Conservation (phyloP, 2,113 vertebrate species). For the Phylloscopus trochiloides region DNA sequence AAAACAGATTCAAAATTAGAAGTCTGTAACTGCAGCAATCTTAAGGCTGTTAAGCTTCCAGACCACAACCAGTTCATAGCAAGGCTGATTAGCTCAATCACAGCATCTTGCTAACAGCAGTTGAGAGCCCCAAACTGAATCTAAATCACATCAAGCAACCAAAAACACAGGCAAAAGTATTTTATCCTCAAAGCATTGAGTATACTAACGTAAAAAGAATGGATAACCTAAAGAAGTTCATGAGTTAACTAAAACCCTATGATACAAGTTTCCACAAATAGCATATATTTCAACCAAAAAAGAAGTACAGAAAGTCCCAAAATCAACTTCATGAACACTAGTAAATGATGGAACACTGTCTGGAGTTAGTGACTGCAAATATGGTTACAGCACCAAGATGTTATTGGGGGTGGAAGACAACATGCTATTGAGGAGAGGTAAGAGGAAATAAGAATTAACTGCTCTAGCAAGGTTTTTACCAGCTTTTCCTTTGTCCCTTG, state of each 20-base stretch:
- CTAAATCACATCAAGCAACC: not conserved
- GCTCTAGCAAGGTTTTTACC: not conserved
- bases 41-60: not conserved
- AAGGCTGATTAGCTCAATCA: slow-evolving; percentile 5
- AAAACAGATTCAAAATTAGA: not conserved
- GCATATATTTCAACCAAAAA: not conserved
- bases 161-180: not conserved
- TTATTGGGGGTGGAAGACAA: not conserved
- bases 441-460: not conserved
- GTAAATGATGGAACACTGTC: not conserved
- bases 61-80: not conserved
- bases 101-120: not conserved
- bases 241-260: not conserved
- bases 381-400: not conserved
- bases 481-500: not conserved
- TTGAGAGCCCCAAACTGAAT: not conserved
- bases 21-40: not conserved
- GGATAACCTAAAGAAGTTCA: not conserved
- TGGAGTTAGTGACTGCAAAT: not conserved
- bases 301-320: not conserved
- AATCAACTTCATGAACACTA: not conserved
- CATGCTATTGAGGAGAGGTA: not conserved
- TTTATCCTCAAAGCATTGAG: not conserved
- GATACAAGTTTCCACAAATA: not conserved
- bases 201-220: not conserved